Conservation (phyloP, 1,140 invertebrate genomes). For the Drosophila seguyi region DNA sequence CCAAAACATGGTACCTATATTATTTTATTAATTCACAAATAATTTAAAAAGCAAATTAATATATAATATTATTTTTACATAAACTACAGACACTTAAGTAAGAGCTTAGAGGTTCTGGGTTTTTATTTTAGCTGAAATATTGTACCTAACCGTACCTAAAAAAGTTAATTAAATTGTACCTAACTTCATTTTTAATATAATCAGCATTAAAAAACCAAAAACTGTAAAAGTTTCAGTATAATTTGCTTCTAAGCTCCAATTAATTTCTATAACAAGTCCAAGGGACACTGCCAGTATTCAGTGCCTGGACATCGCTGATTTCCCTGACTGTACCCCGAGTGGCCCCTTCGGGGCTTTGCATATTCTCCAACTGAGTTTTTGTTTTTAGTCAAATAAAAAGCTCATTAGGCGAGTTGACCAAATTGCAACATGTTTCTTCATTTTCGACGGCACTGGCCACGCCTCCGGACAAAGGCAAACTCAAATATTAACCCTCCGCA, state of each 20-base stretch:
- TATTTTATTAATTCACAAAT: no score
- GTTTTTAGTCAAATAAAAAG: conserved; percentile 69
- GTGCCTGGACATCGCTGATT: not conserved
- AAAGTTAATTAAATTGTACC: not conserved
- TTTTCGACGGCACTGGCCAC: conserved; percentile 19
- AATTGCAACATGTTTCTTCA: conserved; percentile 66
- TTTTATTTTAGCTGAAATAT: not conserved
- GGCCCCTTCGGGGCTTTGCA: conserved; percentile 10
- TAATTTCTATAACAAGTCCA: not conserved
- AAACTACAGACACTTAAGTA: no score
- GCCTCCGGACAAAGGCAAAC: conserved; percentile 41
- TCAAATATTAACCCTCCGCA: conserved; percentile 40
- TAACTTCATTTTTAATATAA: not conserved
- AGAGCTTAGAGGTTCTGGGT: no score
- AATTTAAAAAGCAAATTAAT: no score
- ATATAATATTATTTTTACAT: no score
- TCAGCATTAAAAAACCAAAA: not conserved
- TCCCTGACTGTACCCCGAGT: not conserved
- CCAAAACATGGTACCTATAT: no score
- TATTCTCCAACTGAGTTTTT: conserved; percentile 23
- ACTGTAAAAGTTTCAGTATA: not conserved
- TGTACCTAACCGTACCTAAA: not conserved
- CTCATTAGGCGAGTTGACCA: conserved; percentile 74
- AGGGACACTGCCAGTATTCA: not conserved
- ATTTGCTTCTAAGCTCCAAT: no score